Conservation (phyloP, 2,888 invertebrate species). For the Sclerodermus sp. region DNA sequence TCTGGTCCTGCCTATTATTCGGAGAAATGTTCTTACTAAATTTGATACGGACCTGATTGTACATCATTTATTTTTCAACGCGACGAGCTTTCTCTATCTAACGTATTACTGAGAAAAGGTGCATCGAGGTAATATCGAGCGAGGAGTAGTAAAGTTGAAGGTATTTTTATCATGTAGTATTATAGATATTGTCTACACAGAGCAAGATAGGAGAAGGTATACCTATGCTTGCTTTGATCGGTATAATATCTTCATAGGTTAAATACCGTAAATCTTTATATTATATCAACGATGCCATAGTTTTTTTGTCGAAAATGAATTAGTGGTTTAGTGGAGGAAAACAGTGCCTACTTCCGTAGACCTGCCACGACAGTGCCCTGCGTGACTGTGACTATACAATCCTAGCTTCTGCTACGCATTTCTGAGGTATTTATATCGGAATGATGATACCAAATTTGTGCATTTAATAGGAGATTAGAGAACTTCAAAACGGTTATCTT, state of each 20-base stretch:
- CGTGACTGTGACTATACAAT: constrained; percentile 57
- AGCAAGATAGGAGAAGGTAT: constrained; percentile 57
- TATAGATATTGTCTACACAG: constrained; percentile 33
- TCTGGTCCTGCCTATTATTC: constrained; percentile 32
- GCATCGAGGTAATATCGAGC: constrained; percentile 27
- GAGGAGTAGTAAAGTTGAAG: constrained; percentile 27
- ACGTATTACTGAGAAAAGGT: constrained; percentile 26
- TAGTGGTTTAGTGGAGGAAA: constrained; percentile 56
- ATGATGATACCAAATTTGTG: constrained; percentile 56
- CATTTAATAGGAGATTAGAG: constrained; percentile 39
- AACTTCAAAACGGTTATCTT: constrained; percentile 22
- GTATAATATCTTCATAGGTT: constrained; percentile 45
- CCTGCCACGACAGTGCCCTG: constrained; percentile 57
- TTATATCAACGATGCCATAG: constrained; percentile 47
- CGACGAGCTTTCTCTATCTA: constrained; percentile 30
- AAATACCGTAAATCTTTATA: constrained; percentile 36
- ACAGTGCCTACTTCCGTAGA: constrained; percentile 57
- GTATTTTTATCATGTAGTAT: constrained; percentile 32
- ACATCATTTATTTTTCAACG: constrained; percentile 32
- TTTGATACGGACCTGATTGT: constrained; percentile 32
- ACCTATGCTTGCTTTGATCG: constrained; percentile 54
- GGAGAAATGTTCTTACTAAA: constrained; percentile 32
- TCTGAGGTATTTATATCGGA: constrained; percentile 58
- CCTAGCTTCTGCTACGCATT: constrained; percentile 57
- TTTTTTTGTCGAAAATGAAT: constrained; percentile 48